phyloP scores from a whole-genome alignment of 2,797 vertebrate genomes.

The Euphonia xanthogaster region DNA sequence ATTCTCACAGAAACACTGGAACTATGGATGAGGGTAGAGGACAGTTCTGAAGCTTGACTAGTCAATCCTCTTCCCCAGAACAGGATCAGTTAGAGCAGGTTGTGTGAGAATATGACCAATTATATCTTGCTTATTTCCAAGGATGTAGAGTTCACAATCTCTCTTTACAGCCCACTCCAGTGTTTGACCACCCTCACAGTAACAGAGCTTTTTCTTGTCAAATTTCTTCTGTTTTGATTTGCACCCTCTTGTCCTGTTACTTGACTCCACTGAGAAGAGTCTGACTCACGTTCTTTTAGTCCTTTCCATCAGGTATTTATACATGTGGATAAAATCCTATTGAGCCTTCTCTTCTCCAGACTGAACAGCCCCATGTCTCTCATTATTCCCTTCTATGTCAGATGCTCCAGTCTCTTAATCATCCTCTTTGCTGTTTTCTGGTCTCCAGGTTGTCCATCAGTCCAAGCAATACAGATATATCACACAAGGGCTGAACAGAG shows the following conservation, averaged over 20 bases:
- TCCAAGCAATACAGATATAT: background rate
- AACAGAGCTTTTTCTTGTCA: background rate
- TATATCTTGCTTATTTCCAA: background rate
- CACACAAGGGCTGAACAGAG: background rate
- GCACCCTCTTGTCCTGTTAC: background rate
- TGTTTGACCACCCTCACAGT: background rate
- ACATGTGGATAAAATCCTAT: background rate
- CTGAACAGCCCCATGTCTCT: background rate
- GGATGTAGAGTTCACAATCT: background rate
- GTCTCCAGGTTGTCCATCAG: background rate
- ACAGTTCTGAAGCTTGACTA: no score
- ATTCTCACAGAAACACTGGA: no score
- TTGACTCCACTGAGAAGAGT: background rate
- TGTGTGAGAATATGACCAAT: background rate
- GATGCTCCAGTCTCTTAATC: background rate
- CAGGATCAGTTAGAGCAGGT: background rate
- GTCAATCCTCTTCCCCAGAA: background rate
- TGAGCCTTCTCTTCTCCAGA: background rate
- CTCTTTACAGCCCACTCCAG: no score
- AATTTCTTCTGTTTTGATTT: background rate
- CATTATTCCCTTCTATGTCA: background rate
- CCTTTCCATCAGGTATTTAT: background rate
- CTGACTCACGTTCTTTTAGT: background rate
- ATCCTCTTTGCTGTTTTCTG: background rate
- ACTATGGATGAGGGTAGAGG: no score